phyloP scores from a whole-genome alignment of 2,797 vertebrate species.

The Aplochiton taeniatus region DNA sequence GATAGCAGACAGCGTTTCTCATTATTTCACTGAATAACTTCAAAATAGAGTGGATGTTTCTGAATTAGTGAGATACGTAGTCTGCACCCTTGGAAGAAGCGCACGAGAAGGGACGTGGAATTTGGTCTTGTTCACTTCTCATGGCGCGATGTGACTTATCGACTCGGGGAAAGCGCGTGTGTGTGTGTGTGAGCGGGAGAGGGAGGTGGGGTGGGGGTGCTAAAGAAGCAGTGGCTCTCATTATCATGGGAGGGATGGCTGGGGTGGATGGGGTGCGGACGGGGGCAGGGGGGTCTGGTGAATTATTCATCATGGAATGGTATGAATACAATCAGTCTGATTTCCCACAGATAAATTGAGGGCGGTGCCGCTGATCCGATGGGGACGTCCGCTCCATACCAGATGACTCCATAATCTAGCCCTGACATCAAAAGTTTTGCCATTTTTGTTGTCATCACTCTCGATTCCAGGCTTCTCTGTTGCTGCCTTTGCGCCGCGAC shows the following conservation, averaged over 20 bases:
- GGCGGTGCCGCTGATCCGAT: neutral
- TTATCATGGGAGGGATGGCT: slow-evolving; percentile 32
- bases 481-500: too few relatives aligned
- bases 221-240: slow-evolving; percentile 32
- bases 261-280: neutral
- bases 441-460: too few relatives aligned
- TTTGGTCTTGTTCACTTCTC: slow-evolving; percentile 53
- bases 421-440: slow-evolving; percentile 34
- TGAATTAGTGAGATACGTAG: slow-evolving; percentile 47
- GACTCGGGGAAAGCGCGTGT: slow-evolving; percentile 14
- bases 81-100: slow-evolving; percentile 53
- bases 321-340: neutral
- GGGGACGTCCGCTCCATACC: neutral
- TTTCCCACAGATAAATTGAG: slow-evolving; percentile 2
- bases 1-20: slow-evolving; percentile 59
- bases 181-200: slow-evolving; percentile 2
- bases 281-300: neutral
- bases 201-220: slow-evolving; percentile 9
- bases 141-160: slow-evolving; percentile 50
- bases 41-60: slow-evolving; percentile 46
- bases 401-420: too few relatives aligned
- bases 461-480: too few relatives aligned
- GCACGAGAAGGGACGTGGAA: slow-evolving; percentile 47
- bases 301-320: slow-evolving; percentile 28
- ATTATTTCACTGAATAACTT: slow-evolving; percentile 69